Conservation (phyloP, 2,113 vertebrate genomes). For the Nesoenas mayeri region DNA sequence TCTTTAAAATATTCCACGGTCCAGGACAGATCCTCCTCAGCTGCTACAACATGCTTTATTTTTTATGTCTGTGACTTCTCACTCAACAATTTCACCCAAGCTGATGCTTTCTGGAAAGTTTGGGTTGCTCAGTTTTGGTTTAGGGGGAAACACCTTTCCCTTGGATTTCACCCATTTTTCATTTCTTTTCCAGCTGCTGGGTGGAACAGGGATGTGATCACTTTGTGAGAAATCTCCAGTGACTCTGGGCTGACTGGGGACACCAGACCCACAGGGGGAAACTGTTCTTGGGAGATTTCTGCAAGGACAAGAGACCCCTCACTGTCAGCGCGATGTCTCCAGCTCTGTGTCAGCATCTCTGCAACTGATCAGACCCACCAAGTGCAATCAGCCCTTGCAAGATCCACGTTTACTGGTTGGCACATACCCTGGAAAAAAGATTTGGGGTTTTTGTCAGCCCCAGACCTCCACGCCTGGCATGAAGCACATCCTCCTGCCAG, state of each 20-base stretch:
- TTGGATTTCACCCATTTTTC: background rate
- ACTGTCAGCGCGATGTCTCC: accelerated
- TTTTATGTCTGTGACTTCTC: background rate
- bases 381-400: background rate
- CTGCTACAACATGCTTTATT: background rate
- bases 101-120: background rate
- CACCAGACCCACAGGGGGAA: background rate
- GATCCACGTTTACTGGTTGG: background rate
- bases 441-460: background rate
- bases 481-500: background rate
- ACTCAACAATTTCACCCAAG: background rate
- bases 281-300: background rate
- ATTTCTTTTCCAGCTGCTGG: background rate
- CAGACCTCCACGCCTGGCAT: background rate
- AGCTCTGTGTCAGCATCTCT: background rate
- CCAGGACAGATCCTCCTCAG: background rate
- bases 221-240: background rate
- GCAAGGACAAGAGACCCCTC: background rate
- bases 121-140: background rate
- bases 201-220: background rate
- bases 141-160: background rate
- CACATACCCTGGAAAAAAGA: background rate
- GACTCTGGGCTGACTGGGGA: background rate
- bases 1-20: background rate
- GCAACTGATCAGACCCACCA: accelerated